Evolutionary conservation across 2,113 vertebrate genomes (phyloP), one percentile per base, ranked within the genome.

Genomic region (Kobus ellipsiprymnus): DNA sequence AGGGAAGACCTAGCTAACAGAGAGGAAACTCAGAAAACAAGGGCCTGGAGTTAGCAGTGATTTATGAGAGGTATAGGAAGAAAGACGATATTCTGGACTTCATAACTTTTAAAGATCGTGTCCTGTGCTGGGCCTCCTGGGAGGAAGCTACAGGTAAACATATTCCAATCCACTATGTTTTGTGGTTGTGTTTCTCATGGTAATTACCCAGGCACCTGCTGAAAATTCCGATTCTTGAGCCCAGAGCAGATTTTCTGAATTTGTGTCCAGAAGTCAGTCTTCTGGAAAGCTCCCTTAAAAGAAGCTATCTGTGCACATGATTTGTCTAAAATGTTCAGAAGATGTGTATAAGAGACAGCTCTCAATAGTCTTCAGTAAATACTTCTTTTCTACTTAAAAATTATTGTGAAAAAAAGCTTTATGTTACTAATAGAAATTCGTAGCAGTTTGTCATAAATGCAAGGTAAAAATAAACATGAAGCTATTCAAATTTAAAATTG

Each of bases 391-490:
- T 78, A 60, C 21, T 54, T 86, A 74, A 90, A 86, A 48, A 6
- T 64, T 83, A 67, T 59, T 84, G 5, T 29, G n/a, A 87, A 95
- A 44, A 46, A 83, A 86, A 90, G 89, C 30, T 83, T 55, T 84
- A 19, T 33, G 27, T 87, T 7, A 36, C 29, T 78, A 89, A 81
- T 40, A 91, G 36, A 92, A 83, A 85, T 96, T 64, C 78, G 87
- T 48, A 94, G 23, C 40, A 67, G 4, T 33, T 80, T 92, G 57
- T 14, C 23, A 87, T 59, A 87, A 59, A 67, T 55, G 2, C 29
- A 90, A 89, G 17, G 40, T 64, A 27, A 94, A 96, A 95, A 77
- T 54, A 97, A 92, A 84, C 14, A 83, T 29, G 25, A 78, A 87
- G 44, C 17, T 54, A 84, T 67, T 94, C 21, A 54, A 94, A 50